Evolutionary conservation across 1,140 invertebrate species (phyloP).

Genomic region (Tribolium madens): DNA sequence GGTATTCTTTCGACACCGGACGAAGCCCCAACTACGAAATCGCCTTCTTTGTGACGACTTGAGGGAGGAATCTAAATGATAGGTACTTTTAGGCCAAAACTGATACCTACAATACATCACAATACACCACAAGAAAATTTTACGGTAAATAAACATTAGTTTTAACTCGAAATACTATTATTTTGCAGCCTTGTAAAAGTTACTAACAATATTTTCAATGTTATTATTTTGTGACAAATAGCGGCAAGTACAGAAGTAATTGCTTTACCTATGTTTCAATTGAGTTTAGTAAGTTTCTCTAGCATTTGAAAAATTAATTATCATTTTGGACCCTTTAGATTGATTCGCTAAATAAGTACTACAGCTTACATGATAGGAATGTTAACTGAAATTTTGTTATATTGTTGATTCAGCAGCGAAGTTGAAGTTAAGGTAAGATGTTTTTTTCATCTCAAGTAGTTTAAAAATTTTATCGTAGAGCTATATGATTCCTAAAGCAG

Average conservation of each 20-base stretch:
- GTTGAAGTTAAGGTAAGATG: not conserved
- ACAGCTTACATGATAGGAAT: constrained; percentile 1
- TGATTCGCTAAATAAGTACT: not conserved
- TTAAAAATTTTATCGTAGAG: no score
- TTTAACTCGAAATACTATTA: not conserved
- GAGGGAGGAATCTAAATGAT: not conserved
- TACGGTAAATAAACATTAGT: no score
- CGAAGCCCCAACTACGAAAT: constrained; percentile 4
- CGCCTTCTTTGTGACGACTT: constrained; percentile 8
- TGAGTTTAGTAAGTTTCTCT: not conserved
- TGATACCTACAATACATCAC: not conserved
- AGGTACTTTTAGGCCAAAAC: not conserved
- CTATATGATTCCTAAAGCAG: not conserved
- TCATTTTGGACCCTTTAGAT: not conserved
- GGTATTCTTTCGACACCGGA: constrained; percentile 2
- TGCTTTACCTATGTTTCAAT: not conserved
- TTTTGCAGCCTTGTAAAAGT: not conserved
- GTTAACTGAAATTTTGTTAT: not conserved
- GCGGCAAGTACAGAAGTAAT: not conserved
- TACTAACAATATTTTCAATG: not conserved
- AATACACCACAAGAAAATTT: not conserved
- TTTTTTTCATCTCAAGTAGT: no score
- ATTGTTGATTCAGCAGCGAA: constrained; percentile 16
- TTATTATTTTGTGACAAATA: not conserved
- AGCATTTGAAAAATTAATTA: not conserved